These are phyloP conservation scores for Podarcis muralis DNA, from an alignment of 2,113 vertebrate genomes.

Conservation along the genomic window DNA sequence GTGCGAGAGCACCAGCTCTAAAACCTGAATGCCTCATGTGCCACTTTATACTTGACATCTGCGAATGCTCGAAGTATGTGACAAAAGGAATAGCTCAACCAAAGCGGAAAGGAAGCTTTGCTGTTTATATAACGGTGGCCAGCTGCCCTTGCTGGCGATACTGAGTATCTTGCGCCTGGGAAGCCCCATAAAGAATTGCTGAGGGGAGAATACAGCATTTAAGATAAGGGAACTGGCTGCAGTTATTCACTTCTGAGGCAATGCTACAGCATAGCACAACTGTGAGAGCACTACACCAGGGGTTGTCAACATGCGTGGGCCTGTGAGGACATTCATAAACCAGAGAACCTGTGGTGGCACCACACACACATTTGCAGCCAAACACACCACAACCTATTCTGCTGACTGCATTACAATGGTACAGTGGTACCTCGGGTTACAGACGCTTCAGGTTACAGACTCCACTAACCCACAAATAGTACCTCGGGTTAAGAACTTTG, in stretches of 20 bases:
- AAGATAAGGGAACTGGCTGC: not conserved
- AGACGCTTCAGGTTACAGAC: too few relatives aligned
- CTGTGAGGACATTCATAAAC: too few relatives aligned
- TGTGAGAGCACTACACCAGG: not conserved
- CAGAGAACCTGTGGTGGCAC: too few relatives aligned
- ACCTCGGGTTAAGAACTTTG: too few relatives aligned
- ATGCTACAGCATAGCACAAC: not conserved
- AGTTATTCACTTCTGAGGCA: not conserved
- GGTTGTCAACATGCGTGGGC: too few relatives aligned
- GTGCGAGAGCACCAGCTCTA: slow-evolving; percentile 33
- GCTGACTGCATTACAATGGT: too few relatives aligned
- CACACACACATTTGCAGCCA: too few relatives aligned
- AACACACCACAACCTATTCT: not conserved
- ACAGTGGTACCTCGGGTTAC: too few relatives aligned
- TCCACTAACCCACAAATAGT: too few relatives aligned
- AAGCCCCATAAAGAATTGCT: not conserved
- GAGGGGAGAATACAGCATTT: not conserved
- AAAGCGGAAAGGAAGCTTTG: slow-evolving; percentile 34
- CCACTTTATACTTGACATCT: slow-evolving; percentile 65
- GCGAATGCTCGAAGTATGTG: slow-evolving; percentile 59
- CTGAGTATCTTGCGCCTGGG: not conserved
- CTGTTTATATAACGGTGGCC: not conserved
- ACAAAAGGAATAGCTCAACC: slow-evolving; percentile 51
- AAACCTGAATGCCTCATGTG: slow-evolving; percentile 42
- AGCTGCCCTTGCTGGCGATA: not conserved